Base-by-base conservation (phyloP, 23 tunicate species). In the Halocynthia roretzi region DNA sequence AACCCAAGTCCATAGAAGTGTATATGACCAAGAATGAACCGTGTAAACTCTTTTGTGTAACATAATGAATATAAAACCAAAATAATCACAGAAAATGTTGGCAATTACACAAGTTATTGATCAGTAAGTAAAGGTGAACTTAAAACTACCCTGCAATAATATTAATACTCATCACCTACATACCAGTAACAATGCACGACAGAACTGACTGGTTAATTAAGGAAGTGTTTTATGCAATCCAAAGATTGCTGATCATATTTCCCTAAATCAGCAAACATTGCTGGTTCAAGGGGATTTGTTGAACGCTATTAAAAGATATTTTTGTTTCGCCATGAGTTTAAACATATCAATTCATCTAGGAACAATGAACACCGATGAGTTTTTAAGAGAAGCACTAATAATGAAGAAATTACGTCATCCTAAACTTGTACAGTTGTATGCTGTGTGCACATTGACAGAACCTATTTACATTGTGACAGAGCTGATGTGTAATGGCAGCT, bases 401-500 rank as follows among this genome's bases (percentile, higher is more conserved):
- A 93, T 93, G 98, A 93, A 93, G 76, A 86, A 78, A 54, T 68
- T 86, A 7, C 83, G 92, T 8, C 98, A 93, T 72, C 93, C 93
- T 12, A 85, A 81, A 62, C 72, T 93, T 44, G 91, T 93, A 10
- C 98, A 93, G 70, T 68, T 93, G 15, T 93, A 93, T 60, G 98
- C 98, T 20, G 98, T 93, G 17, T 86, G 98, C 53, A 69, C 88
- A 5, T 68, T 81, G 7, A 20, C 85, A 6, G 98, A 93, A 62
- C 98, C 98, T 17, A 83, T 93, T 62, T 87, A 87, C 82, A 93
- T 93, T 54, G 83, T 93, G 0, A 93, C 98, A 7, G 98, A 93
- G 61, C 83, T 61, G 72, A 93, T 93, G 98, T 83, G 94, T 78
- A 93, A 93, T 65, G 98, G 98, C 52, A 87, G 94, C 71, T 65